These are phyloP conservation scores for Lemur catta DNA, from an alignment of 2,797 vertebrate species.

Conservation along the genomic window DNA sequence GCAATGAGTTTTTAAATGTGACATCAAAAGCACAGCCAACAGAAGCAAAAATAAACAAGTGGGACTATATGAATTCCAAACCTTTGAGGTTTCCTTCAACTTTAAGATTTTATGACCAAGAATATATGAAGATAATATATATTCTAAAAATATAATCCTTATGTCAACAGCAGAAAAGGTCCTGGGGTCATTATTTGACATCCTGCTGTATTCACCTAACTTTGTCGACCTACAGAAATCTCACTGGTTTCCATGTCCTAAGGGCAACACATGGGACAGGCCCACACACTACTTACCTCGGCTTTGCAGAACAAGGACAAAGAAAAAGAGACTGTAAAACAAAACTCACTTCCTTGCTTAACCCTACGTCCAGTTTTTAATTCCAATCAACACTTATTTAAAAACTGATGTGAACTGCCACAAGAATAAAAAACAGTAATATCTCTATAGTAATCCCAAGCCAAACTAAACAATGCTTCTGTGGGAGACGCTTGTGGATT, in stretches of 20 bases:
- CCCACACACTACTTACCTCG: neutral
- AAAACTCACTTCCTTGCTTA: neutral
- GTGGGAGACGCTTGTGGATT: neutral
- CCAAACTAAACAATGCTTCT: neutral
- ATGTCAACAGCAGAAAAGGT: neutral
- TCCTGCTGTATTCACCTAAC: neutral
- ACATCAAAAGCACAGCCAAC: no score
- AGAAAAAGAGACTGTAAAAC: neutral
- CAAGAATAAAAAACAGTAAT: neutral
- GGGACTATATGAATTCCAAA: neutral
- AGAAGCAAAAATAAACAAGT: no score
- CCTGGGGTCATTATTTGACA: neutral
- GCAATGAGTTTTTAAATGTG: no score
- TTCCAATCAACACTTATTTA: neutral
- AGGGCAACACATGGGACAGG: neutral
- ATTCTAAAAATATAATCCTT: neutral
- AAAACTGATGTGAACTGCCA: neutral
- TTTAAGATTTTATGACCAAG: neutral
- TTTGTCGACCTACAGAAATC: neutral
- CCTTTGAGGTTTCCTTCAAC: neutral
- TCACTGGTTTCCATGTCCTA: neutral
- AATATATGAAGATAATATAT: no score
- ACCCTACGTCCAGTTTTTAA: neutral
- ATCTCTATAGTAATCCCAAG: neutral
- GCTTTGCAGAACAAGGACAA: neutral